Percentiles rank a stretch among this genome's conserved stretches.
Conservation (phyloP, 1,140 invertebrate species). For the Vanessa tameamea region DNA sequence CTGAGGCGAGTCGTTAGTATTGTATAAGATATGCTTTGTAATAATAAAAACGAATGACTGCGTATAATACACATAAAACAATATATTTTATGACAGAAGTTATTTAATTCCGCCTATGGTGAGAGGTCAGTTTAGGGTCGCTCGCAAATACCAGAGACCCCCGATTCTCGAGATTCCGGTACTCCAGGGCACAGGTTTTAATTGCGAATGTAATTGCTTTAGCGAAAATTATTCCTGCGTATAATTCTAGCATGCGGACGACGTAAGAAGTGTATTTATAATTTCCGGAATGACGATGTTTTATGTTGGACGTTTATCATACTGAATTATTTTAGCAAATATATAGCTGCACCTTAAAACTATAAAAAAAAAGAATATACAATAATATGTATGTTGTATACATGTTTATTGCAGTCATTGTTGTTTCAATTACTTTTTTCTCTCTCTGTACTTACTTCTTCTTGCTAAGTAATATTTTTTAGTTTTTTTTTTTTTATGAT, state of each 20-base stretch:
- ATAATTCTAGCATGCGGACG: conserved; percentile 19
- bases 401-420: too few species aligned
- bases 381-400: too few species aligned
- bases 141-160: conserved; percentile 39
- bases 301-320: background rate
- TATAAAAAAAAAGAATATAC: too few species aligned
- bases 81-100: conserved; percentile 24
- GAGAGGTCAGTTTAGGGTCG: conserved; percentile 36
- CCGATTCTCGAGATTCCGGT: conserved; percentile 37
- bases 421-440: too few species aligned
- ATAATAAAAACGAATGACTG: too few species aligned
- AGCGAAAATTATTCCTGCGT: conserved; percentile 38
- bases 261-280: conserved; percentile 19
- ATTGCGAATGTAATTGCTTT: conserved; percentile 44
- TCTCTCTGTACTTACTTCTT: too few species aligned
- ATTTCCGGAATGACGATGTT: background rate
- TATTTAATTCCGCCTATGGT: conserved; percentile 26
- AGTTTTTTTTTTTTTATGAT: too few species aligned
- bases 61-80: conserved; percentile 9
- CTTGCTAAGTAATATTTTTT: too few species aligned
- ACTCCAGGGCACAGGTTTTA: conserved; percentile 42
- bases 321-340: too few species aligned
- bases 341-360: too few species aligned
- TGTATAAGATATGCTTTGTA: too few species aligned
- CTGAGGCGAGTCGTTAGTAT: too few species aligned